Evolutionary conservation across 2,888 invertebrate genomes (phyloP), one percentile per base, ranked within the genome.

Genomic region (Mesorhabditis belari): DNA sequence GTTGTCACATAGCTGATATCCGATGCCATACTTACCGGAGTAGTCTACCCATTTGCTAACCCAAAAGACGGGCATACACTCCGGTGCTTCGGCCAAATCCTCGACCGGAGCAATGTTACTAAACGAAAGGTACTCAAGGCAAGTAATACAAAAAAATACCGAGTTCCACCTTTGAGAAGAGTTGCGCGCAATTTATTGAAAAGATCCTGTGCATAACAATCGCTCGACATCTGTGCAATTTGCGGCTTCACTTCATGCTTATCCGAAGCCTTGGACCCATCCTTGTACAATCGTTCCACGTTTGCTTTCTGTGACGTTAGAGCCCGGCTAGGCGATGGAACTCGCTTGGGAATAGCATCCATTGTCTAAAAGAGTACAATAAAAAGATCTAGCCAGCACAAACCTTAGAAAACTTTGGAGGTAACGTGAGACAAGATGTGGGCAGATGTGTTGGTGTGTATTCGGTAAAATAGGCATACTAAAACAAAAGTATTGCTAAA

Each of bases 21-120:
- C 96, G 81, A 99, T 92, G 23, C 99, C 98, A 82, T 99, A 99
- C 84, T 96, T 98, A 85, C 99, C 98, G 27, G 94, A 94, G 84
- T 98, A 98, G 85, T 99, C 98, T 12, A 99, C 98, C 98, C 98
- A 99, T 84, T 98, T 98, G 77, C 92, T 90, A 66, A 99, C 88
- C 96, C 96, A 99, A 71, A 94, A 88, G 60, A 98, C 87, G 0
- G 98, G 98, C 76, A 92, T 90, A 0, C 91, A 89, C 5, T 90
- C 91, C 3, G 98, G 98, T 85, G 96, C 94, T 67, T 91, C 89
- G 81, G 90, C 88, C 81, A 94, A 94, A 82, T 93, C 93, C 78
- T 87, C 84, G 59, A 50, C 4, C 6, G 9, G 28, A 12, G 17
- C 17, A 25, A 12, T 6, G 19, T 54, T 27, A 9, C 44, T 35